Percentiles rank a stretch among this genome's conserved stretches.
These are phyloP conservation scores for Cheirogaleus major DNA, from an alignment of 2,797 vertebrate species.

Conservation along the genomic window DNA sequence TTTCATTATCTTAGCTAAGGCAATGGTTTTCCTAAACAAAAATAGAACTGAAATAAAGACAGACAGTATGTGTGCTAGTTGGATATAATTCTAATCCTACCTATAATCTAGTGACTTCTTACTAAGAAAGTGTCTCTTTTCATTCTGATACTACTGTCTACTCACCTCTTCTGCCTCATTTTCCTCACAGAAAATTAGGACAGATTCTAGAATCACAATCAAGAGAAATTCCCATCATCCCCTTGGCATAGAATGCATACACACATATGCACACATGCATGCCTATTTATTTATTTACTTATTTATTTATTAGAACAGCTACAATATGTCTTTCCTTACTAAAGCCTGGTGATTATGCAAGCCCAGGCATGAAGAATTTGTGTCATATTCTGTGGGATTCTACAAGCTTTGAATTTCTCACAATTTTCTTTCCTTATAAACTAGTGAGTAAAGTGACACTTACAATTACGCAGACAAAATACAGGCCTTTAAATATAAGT, in stretches of 20 bases:
- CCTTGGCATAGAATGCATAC: neutral
- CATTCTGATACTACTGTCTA: neutral
- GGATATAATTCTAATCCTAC: neutral
- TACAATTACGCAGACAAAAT: neutral
- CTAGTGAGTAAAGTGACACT: neutral
- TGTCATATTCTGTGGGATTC: slow-evolving; percentile 72
- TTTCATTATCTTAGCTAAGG: neutral
- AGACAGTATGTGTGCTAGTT: neutral
- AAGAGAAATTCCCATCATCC: neutral
- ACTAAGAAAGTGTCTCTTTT: neutral
- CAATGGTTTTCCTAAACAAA: neutral
- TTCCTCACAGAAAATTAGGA: neutral
- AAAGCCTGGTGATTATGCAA: slow-evolving; percentile 67
- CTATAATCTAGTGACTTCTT: neutral
- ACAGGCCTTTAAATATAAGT: slow-evolving; percentile 28
- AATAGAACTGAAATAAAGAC: neutral
- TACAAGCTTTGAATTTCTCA: slow-evolving; percentile 73
- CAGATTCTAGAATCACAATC: neutral
- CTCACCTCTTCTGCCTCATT: neutral
- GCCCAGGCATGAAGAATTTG: slow-evolving; percentile 71
- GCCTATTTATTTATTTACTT: neutral
- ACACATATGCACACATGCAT: neutral
- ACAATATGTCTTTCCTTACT: slow-evolving; percentile 62
- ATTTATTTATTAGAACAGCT: slow-evolving; percentile 76
- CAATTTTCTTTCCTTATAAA: slow-evolving; percentile 57